phyloP scores from a whole-genome alignment of 2,888 invertebrate species.

The Xanthia togata region DNA sequence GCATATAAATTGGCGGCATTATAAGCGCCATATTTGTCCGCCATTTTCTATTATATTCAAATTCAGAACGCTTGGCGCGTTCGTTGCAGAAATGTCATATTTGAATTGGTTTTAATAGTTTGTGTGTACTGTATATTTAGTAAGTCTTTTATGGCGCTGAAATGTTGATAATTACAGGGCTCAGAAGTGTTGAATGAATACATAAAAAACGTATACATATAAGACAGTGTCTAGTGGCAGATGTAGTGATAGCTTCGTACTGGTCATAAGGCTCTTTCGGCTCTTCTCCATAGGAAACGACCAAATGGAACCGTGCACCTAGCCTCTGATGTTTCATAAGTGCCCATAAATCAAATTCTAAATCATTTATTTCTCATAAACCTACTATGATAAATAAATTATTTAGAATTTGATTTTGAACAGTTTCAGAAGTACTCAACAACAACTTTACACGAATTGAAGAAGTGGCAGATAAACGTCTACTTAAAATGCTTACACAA shows the following conservation, averaged over 20 bases:
- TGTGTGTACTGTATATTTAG: conserved; percentile 6
- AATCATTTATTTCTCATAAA: no score
- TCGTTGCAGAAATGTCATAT: conserved; percentile 59
- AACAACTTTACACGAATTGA: no score
- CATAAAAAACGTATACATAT: background rate
- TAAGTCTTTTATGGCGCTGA: conserved; percentile 14
- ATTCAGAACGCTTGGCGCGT: conserved; percentile 72
- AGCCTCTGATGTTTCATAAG: no score
- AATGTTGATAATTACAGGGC: background rate
- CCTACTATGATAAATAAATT: no score
- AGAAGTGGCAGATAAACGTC: background rate
- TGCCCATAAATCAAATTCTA: no score
- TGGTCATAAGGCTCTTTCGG: background rate
- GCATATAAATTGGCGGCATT: conserved; percentile 81
- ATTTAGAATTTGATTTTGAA: no score
- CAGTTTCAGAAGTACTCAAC: background rate
- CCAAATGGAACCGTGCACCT: no score
- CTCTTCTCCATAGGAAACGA: no score
- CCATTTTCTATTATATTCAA: conserved; percentile 87
- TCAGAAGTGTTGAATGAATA: background rate
- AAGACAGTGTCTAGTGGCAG: background rate
- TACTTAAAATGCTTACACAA: background rate
- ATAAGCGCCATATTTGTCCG: conserved; percentile 73
- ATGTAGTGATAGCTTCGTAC: background rate
- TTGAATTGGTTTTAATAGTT: conserved; percentile 47